Evolutionary conservation across 2,113 vertebrate genomes (phyloP), one percentile per base, ranked within the genome.

Genomic region (Falco punctatus): DNA sequence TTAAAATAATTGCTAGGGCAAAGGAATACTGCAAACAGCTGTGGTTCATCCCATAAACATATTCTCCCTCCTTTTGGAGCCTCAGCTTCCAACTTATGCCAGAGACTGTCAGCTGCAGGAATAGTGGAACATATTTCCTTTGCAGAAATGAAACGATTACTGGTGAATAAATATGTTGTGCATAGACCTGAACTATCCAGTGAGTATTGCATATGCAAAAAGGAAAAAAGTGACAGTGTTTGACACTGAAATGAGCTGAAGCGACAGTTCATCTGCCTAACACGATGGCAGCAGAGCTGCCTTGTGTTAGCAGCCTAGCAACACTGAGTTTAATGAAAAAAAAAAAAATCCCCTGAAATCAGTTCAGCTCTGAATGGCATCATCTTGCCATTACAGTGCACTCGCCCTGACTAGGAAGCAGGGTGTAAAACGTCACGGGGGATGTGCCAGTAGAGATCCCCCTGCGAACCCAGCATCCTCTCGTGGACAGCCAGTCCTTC

Each of bases 1-100:
- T 92, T 94, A 65, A 71, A 94, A 89, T 96, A 89, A 97, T 92
- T 95, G 92, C 86, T 16, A 44, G 96, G 94, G 94, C 95, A 97
- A 90, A 90, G 69, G 92, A 94, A 67, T 54, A 20, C 83, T 62
- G 95, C 77, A 92, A 94, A 85, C 97, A 97, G 94, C 94, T 95
- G 97, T 49, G 91, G 35, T 58, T 96, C 92, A 79, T 89, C 83
- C 94, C 73, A 26, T 46, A 74, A 95, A 84, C 94, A 94, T 87
- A 89, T 94, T 95, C 91, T 91, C 49, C 58, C 66, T 96, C 67
- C 83, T 91, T 92, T 72, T 77, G 95, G 94, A 96, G 32, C 88
- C 81, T 72, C 86, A 14, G 83, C 49, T 81, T 89, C 95, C 78
- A 49, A 61, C 83, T 81, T 79, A 7, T 79, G 95, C 94, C 96